phyloP scores from a whole-genome alignment of 1,140 invertebrate genomes.

The Adelges cooleyi region DNA sequence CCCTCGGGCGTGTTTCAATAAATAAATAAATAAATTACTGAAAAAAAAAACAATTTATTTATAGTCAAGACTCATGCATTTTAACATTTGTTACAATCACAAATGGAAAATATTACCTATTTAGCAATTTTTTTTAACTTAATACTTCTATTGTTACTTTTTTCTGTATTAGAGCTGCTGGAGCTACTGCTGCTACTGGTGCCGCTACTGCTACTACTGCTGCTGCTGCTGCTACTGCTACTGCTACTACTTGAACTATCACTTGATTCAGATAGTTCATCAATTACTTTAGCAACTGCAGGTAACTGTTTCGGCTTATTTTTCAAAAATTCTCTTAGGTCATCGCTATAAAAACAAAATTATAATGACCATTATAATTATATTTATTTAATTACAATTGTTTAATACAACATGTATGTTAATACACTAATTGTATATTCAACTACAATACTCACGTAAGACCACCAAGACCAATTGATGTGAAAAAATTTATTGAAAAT shows the following conservation, averaged over 20 bases:
- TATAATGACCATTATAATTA: background rate
- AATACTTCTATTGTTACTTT: background rate
- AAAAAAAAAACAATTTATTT: background rate
- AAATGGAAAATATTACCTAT: too few species aligned
- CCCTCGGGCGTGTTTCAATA: too few species aligned
- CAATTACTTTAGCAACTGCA: conserved; percentile 7
- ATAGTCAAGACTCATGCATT: too few species aligned
- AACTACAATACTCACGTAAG: conserved; percentile 77
- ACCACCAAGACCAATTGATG: conserved; percentile 92
- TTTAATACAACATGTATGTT: too few species aligned
- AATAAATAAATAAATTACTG: too few species aligned
- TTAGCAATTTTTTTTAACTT: too few species aligned
- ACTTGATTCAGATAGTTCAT: background rate
- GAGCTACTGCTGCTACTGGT: background rate
- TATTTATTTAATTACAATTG: too few species aligned
- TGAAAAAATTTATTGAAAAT: conserved; percentile 99
- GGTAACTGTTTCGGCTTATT: conserved; percentile 8
- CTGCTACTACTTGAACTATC: conserved; percentile 8
- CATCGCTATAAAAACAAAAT: conserved; percentile 14
- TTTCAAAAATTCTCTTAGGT: conserved; percentile 28
- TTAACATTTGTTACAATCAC: too few species aligned
- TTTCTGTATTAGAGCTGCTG: background rate
- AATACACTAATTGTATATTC: too few species aligned
- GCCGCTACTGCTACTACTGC: background rate
- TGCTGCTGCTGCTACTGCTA: background rate